A percentile compares a stretch with the other conserved stretches of the same genome.
phyloP scores from a whole-genome alignment of 1,140 invertebrate species.

The Drosophila eugracilis region DNA sequence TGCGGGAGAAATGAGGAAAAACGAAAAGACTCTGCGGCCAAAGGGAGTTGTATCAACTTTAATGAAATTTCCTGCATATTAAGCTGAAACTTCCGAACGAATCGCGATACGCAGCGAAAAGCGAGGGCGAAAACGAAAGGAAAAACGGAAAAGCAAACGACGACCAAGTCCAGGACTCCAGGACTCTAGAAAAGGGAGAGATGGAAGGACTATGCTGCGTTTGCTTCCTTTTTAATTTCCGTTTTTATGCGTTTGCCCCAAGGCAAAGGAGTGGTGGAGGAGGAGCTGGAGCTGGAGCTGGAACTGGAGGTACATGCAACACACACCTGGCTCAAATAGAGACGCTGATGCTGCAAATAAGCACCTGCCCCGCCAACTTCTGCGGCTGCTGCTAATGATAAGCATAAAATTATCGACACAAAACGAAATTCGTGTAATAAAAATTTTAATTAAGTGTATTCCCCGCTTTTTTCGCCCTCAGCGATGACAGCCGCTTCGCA shows the following conservation, averaged over 20 bases:
- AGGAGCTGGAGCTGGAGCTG: neutral
- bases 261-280: slow-evolving; percentile 3
- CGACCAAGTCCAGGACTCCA: slow-evolving; percentile 22
- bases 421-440: slow-evolving; percentile 75
- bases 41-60: slow-evolving; percentile 55
- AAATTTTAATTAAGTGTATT: slow-evolving; percentile 47
- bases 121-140: neutral
- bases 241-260: slow-evolving; percentile 65
- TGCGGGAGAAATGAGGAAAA: neutral
- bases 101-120: slow-evolving; percentile 13
- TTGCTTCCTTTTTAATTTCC: slow-evolving; percentile 77
- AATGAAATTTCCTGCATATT: slow-evolving; percentile 77
- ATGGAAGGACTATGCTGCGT: slow-evolving; percentile 52
- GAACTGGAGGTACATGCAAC: slow-evolving; percentile 5
- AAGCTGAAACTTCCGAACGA: slow-evolving; percentile 63
- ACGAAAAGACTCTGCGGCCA: neutral
- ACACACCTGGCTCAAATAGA: slow-evolving; percentile 12
- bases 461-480: slow-evolving; percentile 26
- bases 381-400: slow-evolving; percentile 60
- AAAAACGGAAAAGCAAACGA: slow-evolving; percentile 14
- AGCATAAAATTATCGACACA: slow-evolving; percentile 82
- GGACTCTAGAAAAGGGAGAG: neutral
- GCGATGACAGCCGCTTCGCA: slow-evolving; percentile 61
- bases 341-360: slow-evolving; percentile 73
- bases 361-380: slow-evolving; percentile 9